Base-by-base conservation (phyloP, 2,888 invertebrate species). In the Drosophila falleni region DNA sequence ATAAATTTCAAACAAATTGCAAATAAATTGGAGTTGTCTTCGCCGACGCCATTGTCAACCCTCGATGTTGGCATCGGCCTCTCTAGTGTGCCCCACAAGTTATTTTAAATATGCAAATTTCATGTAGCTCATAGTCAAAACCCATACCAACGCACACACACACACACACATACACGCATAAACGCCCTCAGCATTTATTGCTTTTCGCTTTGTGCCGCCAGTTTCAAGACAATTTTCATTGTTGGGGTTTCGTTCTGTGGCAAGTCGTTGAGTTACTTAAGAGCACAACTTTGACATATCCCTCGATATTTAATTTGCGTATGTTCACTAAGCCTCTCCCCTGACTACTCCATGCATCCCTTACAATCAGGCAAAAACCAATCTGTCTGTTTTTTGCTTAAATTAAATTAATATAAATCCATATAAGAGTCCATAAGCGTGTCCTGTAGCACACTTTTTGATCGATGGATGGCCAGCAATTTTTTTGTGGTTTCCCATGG, bases 1-100 rank as follows among this genome's bases (percentile, higher is more conserved):
- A 86, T 86, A 88, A 86, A 88, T 88, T 87, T 87, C 84, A 71
- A 82, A 88, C 86, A 87, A 87, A 87, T 88, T 88, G 82, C 87
- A 87, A 88, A 87, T 88, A 87, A 87, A 89, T 87, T 87, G 87
- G 87, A 82, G 86, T 78, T 84, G 87, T 87, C 81, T 83, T 75
- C 15, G 78, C 62, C 80, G 41, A 60, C 60, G 58, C 71, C 65
- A 78, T 78, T 78, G 81, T 76, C 87, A 84, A 74, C 78, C 85
- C 85, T 51, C 69, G 62, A 44, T 53, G 58, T 35, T 54, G 53
- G 6, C 11, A 46, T 41, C 58, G 49, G 10, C 11, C 41, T 46
- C 62, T 67, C 65, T 37, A 51, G 68, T 63, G 73, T 46, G 69
- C 63, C 73, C 87, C 87, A 78, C 82, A 80, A 87, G 82, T 85